These are phyloP conservation scores for Pinctada fucata DNA, from an alignment of 2,888 invertebrate species.

Conservation along the genomic window DNA sequence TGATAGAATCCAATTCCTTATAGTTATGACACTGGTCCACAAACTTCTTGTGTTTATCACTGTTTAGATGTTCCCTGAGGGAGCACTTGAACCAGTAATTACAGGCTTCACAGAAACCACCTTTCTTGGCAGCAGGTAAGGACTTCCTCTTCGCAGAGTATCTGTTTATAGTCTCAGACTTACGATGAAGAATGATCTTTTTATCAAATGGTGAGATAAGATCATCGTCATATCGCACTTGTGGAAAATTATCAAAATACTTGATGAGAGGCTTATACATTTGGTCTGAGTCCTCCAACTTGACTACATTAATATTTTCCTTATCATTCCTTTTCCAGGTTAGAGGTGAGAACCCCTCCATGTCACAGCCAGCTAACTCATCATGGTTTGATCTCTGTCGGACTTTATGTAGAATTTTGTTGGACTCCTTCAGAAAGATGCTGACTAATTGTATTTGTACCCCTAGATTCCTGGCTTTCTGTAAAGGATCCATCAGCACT, in stretches of 20 bases:
- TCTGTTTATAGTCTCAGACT: conserved; percentile 42
- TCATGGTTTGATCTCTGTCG: conserved; percentile 34
- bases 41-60: conserved; percentile 54
- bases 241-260: conserved; percentile 52
- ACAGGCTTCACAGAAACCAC: conserved; percentile 59
- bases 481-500: conserved; percentile 38
- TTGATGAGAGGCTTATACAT: conserved; percentile 54
- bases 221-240: conserved; percentile 48
- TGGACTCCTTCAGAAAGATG: conserved; percentile 42
- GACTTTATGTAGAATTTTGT: conserved; percentile 37
- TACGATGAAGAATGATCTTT: conserved; percentile 48
- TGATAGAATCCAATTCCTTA: conserved; percentile 43
- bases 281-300: conserved; percentile 50
- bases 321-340: conserved; percentile 54
- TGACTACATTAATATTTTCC: conserved; percentile 37
- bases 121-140: conserved; percentile 32
- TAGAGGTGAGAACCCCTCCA: conserved; percentile 49
- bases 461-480: conserved; percentile 51
- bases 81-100: conserved; percentile 59
- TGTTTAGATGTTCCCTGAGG: conserved; percentile 53
- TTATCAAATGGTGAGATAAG: conserved; percentile 56
- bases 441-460: conserved; percentile 46
- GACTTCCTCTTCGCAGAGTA: conserved; percentile 45
- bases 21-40: conserved; percentile 46
- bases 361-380: neutral